A percentile compares a stretch with the other conserved stretches of the same genome.
These are phyloP conservation scores for Haemorhous mexicanus DNA, from an alignment of 2,113 vertebrate species.

Conservation along the genomic window DNA sequence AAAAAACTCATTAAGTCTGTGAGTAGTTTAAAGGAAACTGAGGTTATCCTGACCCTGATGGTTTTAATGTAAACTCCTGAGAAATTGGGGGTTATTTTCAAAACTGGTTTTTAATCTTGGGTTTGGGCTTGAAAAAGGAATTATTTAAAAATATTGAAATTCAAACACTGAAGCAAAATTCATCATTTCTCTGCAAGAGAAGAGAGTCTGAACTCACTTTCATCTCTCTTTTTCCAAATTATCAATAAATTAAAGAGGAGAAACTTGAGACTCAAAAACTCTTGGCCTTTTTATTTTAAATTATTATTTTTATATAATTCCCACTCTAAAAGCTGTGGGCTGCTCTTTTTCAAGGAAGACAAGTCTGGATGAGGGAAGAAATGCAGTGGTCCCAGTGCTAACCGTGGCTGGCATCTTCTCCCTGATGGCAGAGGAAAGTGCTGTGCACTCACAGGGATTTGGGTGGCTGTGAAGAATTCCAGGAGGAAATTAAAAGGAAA, in stretches of 20 bases:
- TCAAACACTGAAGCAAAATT: not conserved
- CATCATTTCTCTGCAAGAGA: not conserved
- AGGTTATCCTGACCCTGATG: not conserved
- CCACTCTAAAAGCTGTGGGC: not conserved
- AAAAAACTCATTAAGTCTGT: not conserved
- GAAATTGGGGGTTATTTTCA: not conserved
- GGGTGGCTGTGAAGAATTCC: not conserved
- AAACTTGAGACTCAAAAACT: not conserved
- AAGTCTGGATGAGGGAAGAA: not conserved
- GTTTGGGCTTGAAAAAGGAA: not conserved
- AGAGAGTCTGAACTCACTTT: not conserved
- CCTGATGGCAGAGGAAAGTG: not conserved
- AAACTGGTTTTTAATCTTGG: not conserved
- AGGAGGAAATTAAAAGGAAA: constrained; percentile 10
- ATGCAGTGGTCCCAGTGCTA: not conserved
- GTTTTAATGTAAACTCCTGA: not conserved
- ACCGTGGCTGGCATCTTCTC: not conserved
- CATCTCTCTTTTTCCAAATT: not conserved
- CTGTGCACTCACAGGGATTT: not conserved
- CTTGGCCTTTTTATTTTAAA: not conserved
- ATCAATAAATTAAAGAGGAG: not conserved
- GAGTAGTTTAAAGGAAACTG: not conserved
- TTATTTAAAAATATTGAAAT: not conserved
- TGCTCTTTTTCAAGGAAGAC: not conserved
- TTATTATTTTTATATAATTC: not conserved